Evolutionary conservation across 2,797 vertebrate species (phyloP).

Genomic region (Antrozous pallidus): DNA sequence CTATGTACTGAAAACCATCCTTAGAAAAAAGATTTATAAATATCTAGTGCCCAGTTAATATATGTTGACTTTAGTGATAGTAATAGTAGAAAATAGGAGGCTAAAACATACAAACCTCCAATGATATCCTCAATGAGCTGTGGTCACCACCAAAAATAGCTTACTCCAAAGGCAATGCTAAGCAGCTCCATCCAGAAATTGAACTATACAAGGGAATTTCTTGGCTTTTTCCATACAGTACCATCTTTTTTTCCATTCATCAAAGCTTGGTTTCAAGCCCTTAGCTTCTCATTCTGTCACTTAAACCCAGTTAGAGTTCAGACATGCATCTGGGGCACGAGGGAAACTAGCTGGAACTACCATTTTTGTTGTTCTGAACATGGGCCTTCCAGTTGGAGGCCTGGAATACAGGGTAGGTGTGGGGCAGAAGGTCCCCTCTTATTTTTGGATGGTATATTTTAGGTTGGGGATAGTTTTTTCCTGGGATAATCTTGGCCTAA

Average conservation of each 20-base stretch:
- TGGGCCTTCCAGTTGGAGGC: background rate
- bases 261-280: background rate
- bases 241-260: background rate
- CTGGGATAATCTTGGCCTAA: background rate
- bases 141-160: background rate
- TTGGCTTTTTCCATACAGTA: background rate
- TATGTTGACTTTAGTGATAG: background rate
- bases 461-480: background rate
- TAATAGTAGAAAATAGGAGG: background rate
- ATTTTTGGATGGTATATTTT: background rate
- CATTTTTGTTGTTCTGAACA: background rate
- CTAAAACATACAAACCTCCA: background rate
- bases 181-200: background rate
- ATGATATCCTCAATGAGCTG: background rate
- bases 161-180: background rate
- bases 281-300: background rate
- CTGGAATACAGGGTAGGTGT: background rate
- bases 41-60: background rate
- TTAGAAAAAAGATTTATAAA: background rate
- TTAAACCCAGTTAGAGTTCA: background rate
- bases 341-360: background rate
- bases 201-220: background rate
- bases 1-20: background rate
- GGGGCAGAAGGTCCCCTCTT: background rate
- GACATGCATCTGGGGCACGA: background rate